Base-by-base conservation (phyloP, 2,797 vertebrate species). In the Darevskia nairensis region DNA sequence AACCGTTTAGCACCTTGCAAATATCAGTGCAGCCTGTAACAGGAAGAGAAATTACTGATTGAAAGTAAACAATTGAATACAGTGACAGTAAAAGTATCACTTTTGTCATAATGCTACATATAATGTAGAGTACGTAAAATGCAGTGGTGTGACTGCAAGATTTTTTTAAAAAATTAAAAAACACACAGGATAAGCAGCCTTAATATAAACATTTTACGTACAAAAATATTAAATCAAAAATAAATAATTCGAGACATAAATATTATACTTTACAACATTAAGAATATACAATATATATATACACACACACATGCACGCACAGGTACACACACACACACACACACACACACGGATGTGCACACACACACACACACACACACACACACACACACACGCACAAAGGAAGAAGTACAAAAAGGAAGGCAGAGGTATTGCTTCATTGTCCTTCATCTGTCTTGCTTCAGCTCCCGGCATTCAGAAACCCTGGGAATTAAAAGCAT, bases 221-320 rank as follows among this genome's bases (percentile, higher is more conserved):
- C 94, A 97, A 96, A 97, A 97, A 97, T 97, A 97, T 97, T 97
- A 97, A 96, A 97, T 96, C 96, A 95, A 97, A 87, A 98, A 97
- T 97, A 98, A 98, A 98, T 98, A 97, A 98, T 96, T 96, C 96
- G 93, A 94, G 95, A 96, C 97, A 97, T 98, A 98, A 98, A 98
- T 98, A 98, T 97, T 97, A 97, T 96, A 96, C 96, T 97, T 97
- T 97, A 97, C 96, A 97, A 90, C 95, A 94, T 96, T 95, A 96
- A 94, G 96, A 96, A 95, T 97, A 96, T 94, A 95, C 87, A 75
- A 95, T 94, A 95, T 94, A 96, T 95, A 94, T 94, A n/a, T n/a
- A n/a, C n/a, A n/a, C n/a, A n/a, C n/a, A 96, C 84, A 97, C 71
- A 90, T 90, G 90, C 44, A 15, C 92, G 17, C 13, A 41, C 11